Evolutionary conservation across 2,888 invertebrate genomes (phyloP), one percentile per base, ranked within the genome.

Genomic region (Helicoverpa assulta): DNA sequence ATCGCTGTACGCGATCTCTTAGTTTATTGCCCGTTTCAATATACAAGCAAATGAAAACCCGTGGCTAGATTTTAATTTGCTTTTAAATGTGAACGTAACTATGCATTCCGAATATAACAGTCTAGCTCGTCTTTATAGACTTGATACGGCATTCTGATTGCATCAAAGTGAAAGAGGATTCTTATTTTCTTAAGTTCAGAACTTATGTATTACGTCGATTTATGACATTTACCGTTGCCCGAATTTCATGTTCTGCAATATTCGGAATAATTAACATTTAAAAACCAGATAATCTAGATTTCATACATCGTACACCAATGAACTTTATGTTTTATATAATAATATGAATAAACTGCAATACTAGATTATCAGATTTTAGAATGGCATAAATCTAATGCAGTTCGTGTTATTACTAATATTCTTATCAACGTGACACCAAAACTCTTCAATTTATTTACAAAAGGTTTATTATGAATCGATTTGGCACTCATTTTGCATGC

Each of bases 301-400:
- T 71, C 65, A 65, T 40, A 61, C 56, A 73, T n/a, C 33, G 63
- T 53, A 60, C 57, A 53, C 26, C 4, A 40, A 68, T 43, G 21
- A 62, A 66, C 21, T 54, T 70, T 73, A 19, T 51, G 40, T 5
- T 58, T 73, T 65, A 56, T 55, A 58, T 67, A 21, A 47, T n/a
- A n/a, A 60, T 73, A 70, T 12, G 40, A 40, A 61, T 66, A 40
- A 40, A 62, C 67, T 56, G 61, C 57, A 63, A 81, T 82, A 84
- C 86, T 75, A 82, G 85, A 85, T 75, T 82, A 82, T 84, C 76
- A 70, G 74, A 84, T 85, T 86, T 82, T 74, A 80, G 66, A 78
- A 76, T 65, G 74, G 74, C 59, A 68, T 79, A 71, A 80, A 73
- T 79, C 64, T 70, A 79, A 78, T 74, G 67, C 71, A 71, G 66